A percentile compares a stretch with the other conserved stretches of the same genome.
phyloP scores from a whole-genome alignment of 2,888 invertebrate genomes.

The Torymus tubicola region DNA sequence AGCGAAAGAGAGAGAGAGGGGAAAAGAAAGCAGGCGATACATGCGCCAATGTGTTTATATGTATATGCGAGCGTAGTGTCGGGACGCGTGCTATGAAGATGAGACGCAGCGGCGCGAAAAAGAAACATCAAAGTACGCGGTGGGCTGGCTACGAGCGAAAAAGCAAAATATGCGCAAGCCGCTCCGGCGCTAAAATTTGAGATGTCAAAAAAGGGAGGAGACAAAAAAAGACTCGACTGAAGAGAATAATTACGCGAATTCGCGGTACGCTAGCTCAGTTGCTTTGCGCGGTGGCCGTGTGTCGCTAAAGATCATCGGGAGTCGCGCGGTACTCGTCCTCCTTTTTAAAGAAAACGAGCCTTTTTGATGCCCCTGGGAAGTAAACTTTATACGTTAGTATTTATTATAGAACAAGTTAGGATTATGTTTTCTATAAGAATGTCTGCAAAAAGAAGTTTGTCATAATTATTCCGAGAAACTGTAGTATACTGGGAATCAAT shows the following conservation, averaged over 20 bases:
- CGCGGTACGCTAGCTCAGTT: neutral
- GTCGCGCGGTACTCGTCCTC: too few relatives aligned
- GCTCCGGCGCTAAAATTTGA: constrained; percentile 8
- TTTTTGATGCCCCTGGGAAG: neutral
- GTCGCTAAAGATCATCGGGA: too few relatives aligned
- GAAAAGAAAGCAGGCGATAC: neutral
- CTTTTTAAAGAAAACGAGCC: neutral
- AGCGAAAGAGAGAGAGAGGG: neutral
- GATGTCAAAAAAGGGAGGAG: constrained; percentile 1
- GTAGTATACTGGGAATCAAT: too few relatives aligned
- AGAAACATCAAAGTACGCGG: constrained; percentile 10
- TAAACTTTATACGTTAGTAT: constrained; percentile 9
- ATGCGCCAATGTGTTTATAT: too few relatives aligned
- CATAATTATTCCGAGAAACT: too few relatives aligned
- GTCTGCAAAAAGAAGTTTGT: too few relatives aligned
- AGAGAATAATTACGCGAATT: constrained; percentile 20
- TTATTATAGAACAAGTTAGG: neutral
- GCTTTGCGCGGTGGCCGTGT: neutral
- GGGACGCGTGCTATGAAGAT: constrained; percentile 4
- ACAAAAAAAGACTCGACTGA: constrained; percentile 5
- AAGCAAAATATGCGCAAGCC: neutral
- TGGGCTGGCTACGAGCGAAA: neutral
- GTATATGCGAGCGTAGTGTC: neutral
- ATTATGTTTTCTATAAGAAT: too few relatives aligned
- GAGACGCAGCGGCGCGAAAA: constrained; percentile 5